Base-by-base conservation (phyloP, 2,888 invertebrate genomes). In the Aphidius colemani region DNA sequence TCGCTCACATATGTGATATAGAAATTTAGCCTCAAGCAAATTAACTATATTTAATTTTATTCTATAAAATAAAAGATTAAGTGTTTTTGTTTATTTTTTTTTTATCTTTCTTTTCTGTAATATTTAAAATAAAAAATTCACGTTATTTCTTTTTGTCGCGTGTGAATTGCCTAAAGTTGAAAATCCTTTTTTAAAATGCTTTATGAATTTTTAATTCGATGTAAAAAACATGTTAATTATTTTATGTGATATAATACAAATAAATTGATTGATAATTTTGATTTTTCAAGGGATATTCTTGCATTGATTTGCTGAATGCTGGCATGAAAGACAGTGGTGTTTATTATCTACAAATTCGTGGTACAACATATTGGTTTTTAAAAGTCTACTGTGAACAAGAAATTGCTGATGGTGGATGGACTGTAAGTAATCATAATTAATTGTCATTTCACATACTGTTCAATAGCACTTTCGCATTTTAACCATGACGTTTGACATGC, bases 351-450 rank as follows among this genome's bases (percentile, higher is more conserved):
- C 94, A 94, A 85, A 95, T 95, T 73, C 87, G 94, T 66, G 95
- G 95, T 48, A 95, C 94, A 6, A 94, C 94, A 1, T 95, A 94
- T 83, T 95, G 95, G 94, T 95, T 94, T 86, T 85, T 95, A 69
- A 94, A 94, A 81, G 95, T 95, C 13, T 95, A 87, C 83, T 95
- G 95, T 81, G 95, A 95, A 77, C 95, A 95, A 82, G 92, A 92
- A 78, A 85, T 92, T 10, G 90, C 93, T 45, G 95, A 95, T 75
- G 95, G 95, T 64, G 95, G 95, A 62, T 95, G 95, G 95, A 95
- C 94, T 83, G 95, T 95, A 85, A 89, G 88, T 84, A 45, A 8
- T 53, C 10, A 5, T 40, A 39, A 53, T 39, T 6, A 13, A 53
- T 53, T 30, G 5, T 30, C 5, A 30, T 30, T 30, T 5, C 30